Base-by-base conservation (phyloP, 2,797 vertebrate genomes). In the Argyrosomus regius region DNA sequence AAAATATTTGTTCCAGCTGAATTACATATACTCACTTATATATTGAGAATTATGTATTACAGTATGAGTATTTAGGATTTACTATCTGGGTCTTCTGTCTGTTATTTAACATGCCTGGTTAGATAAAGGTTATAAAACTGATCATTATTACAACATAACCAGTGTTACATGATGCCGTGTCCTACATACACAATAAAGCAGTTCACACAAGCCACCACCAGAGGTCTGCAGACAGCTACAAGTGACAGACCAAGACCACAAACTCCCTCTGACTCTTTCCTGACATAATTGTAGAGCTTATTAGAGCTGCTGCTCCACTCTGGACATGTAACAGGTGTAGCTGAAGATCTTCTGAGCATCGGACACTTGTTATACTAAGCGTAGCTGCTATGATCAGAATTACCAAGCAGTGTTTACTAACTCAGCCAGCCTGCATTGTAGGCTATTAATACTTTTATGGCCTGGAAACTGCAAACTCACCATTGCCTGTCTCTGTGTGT, bases 141-240 rank as follows among this genome's bases (percentile, higher is more conserved):
- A 62, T 50, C 35, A 20, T 46, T 7, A 24, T n/a, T 46, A 49
- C 35, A 59, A 28, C 10, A 14, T 6, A 45, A 35, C 18, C 18
- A 14, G 13, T 22, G 71, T 60, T 69, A 58, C 20, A 52, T 54
- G 41, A 64, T 8, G 0, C 5, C 46, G 54, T 72, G 24, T 39
- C 65, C 54, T 60, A 68, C 28, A 78, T 75, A 28, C 22, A 83
- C 16, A 61, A 46, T 46, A 6, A 22, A 35, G 57, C 60, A 77
- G 70, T 83, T 84, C 71, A 77, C 50, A 63, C 16, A 31, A 60
- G 18, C 8, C 59, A 54, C 91, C 90, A 88, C 49, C 63, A 90
- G 91, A 81, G 84, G 88, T 59, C 87, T 22, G 24, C 62, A 87
- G 17, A 86, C 20, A 45, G 59, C 54, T 20, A 57, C 18, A 68